Evolutionary conservation across 2,113 vertebrate species (phyloP), one percentile per base, ranked within the genome.

Genomic region (Platichthys stellatus): DNA sequence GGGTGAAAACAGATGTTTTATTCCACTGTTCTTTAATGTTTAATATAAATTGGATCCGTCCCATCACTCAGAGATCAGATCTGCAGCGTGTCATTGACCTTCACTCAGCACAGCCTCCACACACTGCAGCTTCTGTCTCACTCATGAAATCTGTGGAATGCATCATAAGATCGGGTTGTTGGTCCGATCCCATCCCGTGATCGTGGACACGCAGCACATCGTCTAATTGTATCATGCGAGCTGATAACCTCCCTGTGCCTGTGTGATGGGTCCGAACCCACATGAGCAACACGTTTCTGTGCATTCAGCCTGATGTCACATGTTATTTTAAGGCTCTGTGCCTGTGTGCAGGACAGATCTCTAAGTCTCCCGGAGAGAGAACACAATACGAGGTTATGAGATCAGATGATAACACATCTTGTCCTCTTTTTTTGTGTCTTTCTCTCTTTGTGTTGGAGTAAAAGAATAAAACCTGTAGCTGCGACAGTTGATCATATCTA

Each of bases 111-210:
- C 40, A 43, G 15, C 26, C n/a, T 21, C 18, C 0, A 21, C 0
- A 76, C 51, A 68, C 51, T 54, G 51, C 0, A 1, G 68, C 63
- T 15, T 65, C 59, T 73, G 47, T 64, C 57, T 58, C 76, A 14
- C 15, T 13, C 40, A n/a, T 20, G 18, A 35, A 57, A 2, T 38
- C 60, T 40, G 49, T 10, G 23, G 63, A 75, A 66, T 15, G 73
- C 1, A 68, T 86, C 76, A 82, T 45, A 10, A 82, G 59, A 72
- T 73, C 65, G 63, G 24, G 58, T 23, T 54, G 65, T 73, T 68
- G 69, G 18, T 51, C 4, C 5, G 71, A 45, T 31, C 56, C 62
- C 64, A 43, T 82, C 71, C 18, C 15, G 18, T 68, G 74, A 47
- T 65, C 2, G 5, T 15, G 35, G 57, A 45, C 12, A 23, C 23